A percentile compares a stretch with the other conserved stretches of the same genome.
Evolutionary conservation across 2,113 vertebrate genomes (phyloP).

Genomic region (Sisor rabdophorus): DNA sequence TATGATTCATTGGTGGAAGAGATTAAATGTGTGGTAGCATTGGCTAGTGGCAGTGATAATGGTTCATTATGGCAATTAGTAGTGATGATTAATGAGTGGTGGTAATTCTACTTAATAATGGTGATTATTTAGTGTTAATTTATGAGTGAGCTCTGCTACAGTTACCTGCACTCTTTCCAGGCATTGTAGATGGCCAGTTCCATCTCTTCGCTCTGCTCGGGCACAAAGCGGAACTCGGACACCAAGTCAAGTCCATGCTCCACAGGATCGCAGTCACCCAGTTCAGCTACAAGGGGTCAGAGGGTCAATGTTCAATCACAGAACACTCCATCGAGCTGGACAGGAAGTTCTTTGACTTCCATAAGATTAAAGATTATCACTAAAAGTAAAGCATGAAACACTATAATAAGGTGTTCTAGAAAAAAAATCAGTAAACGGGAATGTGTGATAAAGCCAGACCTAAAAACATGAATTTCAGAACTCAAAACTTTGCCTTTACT

Average conservation of each 20-base stretch:
- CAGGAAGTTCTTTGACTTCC: background rate
- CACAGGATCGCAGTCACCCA: constrained; percentile 88
- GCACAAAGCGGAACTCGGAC: constrained; percentile 93
- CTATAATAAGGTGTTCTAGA: background rate
- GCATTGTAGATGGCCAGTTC: constrained; percentile 85
- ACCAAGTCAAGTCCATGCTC: constrained; percentile 88
- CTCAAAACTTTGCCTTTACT: too few relatives aligned
- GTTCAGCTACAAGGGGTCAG: constrained; percentile 77
- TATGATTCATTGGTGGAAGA: too few relatives aligned
- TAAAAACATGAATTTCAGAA: background rate
- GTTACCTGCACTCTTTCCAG: constrained; percentile 95
- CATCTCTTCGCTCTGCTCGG: constrained; percentile 88
- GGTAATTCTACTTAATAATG: too few relatives aligned
- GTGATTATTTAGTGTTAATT: too few relatives aligned
- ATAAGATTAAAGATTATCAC: background rate
- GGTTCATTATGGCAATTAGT: too few relatives aligned
- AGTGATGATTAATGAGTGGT: too few relatives aligned
- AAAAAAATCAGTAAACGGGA: background rate
- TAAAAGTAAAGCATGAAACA: background rate
- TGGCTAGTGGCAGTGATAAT: too few relatives aligned
- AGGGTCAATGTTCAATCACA: background rate
- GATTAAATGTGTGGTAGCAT: too few relatives aligned
- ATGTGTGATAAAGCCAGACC: background rate
- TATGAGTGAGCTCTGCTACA: background rate
- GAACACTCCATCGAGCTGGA: background rate